These are phyloP conservation scores for Sebastes ruberrimus DNA, from an alignment of 2,797 vertebrate species.

Conservation along the genomic window DNA sequence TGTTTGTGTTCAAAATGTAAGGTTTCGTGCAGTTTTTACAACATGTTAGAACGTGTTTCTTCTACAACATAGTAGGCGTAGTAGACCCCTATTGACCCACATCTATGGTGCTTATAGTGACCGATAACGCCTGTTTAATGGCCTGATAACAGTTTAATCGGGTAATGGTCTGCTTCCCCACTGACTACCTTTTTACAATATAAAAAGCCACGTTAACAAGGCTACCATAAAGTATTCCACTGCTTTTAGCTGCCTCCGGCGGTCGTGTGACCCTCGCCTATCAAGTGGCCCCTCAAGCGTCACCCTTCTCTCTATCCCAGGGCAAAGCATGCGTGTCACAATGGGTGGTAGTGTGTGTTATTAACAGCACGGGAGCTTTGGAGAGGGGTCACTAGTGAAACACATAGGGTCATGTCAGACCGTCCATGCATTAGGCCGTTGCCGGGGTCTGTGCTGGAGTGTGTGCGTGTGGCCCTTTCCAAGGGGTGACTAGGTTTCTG, in stretches of 20 bases:
- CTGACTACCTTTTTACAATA: not conserved
- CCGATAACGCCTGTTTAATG: fast-evolving
- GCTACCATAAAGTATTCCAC: not conserved
- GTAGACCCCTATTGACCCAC: no score
- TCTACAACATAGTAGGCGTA: no score
- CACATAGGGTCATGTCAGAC: slow-evolving; percentile 50
- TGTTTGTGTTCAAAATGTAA: no score
- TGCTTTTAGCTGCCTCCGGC: not conserved
- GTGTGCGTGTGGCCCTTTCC: slow-evolving; percentile 45
- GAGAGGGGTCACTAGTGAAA: slow-evolving; percentile 62
- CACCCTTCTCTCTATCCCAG: not conserved
- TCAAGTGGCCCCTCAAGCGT: not conserved
- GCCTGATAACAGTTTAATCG: not conserved
- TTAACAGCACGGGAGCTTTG: slow-evolving; percentile 44
- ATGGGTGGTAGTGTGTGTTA: slow-evolving; percentile 52
- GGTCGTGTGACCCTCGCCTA: slow-evolving; percentile 4
- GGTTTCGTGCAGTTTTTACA: no score
- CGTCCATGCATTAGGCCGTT: slow-evolving; percentile 59
- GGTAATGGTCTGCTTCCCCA: not conserved
- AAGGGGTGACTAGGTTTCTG: slow-evolving; percentile 61
- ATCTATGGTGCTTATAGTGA: no score
- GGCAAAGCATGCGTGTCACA: slow-evolving; percentile 36
- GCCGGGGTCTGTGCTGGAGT: not conserved
- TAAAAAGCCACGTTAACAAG: not conserved
- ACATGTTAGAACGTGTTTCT: no score